Conservation (phyloP, 2,888 invertebrate genomes). For the Thymelicus acteon region DNA sequence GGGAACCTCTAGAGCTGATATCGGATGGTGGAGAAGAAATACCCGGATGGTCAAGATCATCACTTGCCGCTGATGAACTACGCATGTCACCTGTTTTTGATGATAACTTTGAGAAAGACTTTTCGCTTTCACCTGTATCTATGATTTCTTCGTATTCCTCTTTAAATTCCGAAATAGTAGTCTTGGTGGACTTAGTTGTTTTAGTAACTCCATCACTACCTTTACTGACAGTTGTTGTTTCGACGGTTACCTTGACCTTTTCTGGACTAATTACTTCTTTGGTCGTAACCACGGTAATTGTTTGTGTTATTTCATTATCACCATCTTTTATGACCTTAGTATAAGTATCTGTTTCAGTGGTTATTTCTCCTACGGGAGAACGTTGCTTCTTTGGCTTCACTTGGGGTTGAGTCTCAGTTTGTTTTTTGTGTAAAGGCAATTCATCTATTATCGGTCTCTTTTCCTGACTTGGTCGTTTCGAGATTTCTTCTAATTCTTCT, state of each 20-base stretch:
- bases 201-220: constrained; percentile 76
- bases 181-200: constrained; percentile 81
- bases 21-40: constrained; percentile 86
- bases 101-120: constrained; percentile 75
- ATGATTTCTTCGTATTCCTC: constrained; percentile 79
- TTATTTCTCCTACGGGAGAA: constrained; percentile 78
- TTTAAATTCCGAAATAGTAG: constrained; percentile 78
- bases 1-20: constrained; percentile 85
- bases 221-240: constrained; percentile 79
- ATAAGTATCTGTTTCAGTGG: constrained; percentile 76
- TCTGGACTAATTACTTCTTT: constrained; percentile 80
- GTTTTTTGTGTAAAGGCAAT: constrained; percentile 54
- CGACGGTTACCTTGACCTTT: constrained; percentile 76
- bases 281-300: constrained; percentile 78
- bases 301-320: constrained; percentile 75
- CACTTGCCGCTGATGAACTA: constrained; percentile 87
- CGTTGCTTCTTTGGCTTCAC: constrained; percentile 67
- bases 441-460: constrained; percentile 55
- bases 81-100: constrained; percentile 82
- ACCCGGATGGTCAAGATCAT: constrained; percentile 85
- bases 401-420: constrained; percentile 50
- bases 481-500: constrained; percentile 72
- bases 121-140: constrained; percentile 78
- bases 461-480: constrained; percentile 61
- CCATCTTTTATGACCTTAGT: constrained; percentile 76